These are phyloP conservation scores for Pomatostomus ruficeps DNA, from an alignment of 2,113 vertebrate species.

Conservation along the genomic window DNA sequence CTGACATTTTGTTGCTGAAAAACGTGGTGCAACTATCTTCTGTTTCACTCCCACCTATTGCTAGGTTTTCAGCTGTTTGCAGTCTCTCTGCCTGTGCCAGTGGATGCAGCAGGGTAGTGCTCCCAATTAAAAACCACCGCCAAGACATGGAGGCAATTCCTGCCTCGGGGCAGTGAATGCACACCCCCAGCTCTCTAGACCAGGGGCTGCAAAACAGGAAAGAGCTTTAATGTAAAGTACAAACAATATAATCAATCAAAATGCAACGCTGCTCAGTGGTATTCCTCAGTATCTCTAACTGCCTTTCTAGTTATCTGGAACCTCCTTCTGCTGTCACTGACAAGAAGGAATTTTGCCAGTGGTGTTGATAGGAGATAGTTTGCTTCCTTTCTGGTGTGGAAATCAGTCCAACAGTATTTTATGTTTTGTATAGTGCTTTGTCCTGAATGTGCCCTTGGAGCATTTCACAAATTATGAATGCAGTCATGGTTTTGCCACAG, in stretches of 20 bases:
- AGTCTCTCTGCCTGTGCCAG: not conserved
- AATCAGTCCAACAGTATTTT: not conserved
- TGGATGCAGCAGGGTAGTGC: not conserved
- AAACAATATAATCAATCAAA: not conserved
- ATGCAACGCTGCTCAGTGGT: not conserved
- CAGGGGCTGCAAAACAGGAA: not conserved
- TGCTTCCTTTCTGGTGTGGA: not conserved
- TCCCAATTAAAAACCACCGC: not conserved
- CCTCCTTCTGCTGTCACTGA: not conserved
- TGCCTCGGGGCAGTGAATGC: not conserved
- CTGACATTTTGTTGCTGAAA: not conserved
- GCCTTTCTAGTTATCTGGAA: not conserved
- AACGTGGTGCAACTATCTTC: not conserved
- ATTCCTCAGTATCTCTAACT: not conserved
- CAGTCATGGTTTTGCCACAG: not conserved
- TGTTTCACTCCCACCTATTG: not conserved
- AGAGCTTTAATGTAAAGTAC: not conserved
- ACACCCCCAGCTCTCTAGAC: not conserved
- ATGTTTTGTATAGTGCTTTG: not conserved
- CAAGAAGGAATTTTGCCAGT: not conserved
- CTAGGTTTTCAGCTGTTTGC: not conserved
- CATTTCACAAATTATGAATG: not conserved
- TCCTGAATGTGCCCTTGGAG: not conserved
- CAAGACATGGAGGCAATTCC: not conserved
- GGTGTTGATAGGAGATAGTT: not conserved